These are phyloP conservation scores for Drosophila paranaensis DNA, from an alignment of 2,888 invertebrate species.

Conservation along the genomic window DNA sequence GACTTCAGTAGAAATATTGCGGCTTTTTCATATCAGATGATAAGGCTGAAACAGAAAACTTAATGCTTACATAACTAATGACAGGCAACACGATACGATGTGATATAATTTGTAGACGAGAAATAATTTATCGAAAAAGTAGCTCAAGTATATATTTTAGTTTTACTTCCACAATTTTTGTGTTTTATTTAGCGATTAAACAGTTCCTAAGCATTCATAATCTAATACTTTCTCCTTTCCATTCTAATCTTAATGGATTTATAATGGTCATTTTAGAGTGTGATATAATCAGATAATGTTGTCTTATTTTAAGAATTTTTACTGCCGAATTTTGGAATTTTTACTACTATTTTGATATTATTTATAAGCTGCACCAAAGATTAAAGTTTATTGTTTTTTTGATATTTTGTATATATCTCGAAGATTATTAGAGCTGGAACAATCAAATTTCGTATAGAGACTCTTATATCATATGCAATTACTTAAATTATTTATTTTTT, in stretches of 20 bases:
- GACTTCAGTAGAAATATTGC: constrained; percentile 32
- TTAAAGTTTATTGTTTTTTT: background rate
- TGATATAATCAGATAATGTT: background rate
- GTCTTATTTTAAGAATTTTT: background rate
- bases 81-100: constrained; percentile 20
- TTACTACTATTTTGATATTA: background rate
- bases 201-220: background rate
- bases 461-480: background rate
- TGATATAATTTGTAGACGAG: constrained; percentile 9
- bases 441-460: background rate
- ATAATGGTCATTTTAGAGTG: background rate
- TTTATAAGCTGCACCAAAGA: background rate
- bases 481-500: background rate
- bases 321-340: background rate
- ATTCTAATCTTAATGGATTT: background rate
- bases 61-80: constrained; percentile 36
- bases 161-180: background rate
- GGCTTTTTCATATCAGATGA: constrained; percentile 39
- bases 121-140: background rate
- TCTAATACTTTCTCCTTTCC: background rate
- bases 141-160: background rate
- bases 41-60: constrained; percentile 26
- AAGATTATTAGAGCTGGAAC: background rate
- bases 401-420: background rate
- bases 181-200: background rate